Base-by-base conservation (phyloP, 2,797 vertebrate species). In the Thalassophryne amazonica region DNA sequence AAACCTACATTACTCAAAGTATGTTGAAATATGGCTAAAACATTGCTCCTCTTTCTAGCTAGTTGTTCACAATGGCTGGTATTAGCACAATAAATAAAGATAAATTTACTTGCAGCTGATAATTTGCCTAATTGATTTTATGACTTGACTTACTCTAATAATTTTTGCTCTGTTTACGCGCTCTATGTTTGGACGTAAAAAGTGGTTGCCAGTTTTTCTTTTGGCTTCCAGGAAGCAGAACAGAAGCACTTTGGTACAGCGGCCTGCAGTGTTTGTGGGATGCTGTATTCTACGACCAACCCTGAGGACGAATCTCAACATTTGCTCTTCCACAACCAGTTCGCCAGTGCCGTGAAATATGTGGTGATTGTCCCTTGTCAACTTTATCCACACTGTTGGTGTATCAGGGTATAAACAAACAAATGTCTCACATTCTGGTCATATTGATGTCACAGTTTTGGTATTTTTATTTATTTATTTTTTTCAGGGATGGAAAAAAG, bases 281-380 rank as follows among this genome's bases (percentile, higher is more conserved):
- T 99, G 97, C 91, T 99, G 40, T 99, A 98, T 54, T 94, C 97
- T 10, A 93, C 93, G 23, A 92, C 95, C 78, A 97, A 95, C 82
- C 92, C 95, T 1, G 97, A 99, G 66, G 97, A 99, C 62, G 96
- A 98, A 86, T 93, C 97, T 16, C 97, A 99, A 27, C 97, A 99
- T 79, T 83, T 99, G 25, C 92, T 97, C 20, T 99, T 99, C 78
- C 97, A 99, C 88, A 99, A 96, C 85, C 96, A 97, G 85, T 99
- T 99, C 81, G 93, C 97, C 89, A 98, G 97, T 59, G 96, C 97
- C 54, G 95, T 99, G 61, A 96, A 92, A 93, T 99, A 99, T 7
- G 96, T 99, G 95, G 97, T 99, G 92, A 94, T 42, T 25, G 11
- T 51, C 18, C n/a, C n/a, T 14, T 16, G 10, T 22, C 13, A 15